A percentile compares a stretch with the other conserved stretches of the same genome.
These are phyloP conservation scores for Orthosia gothica DNA, from an alignment of 2,888 invertebrate genomes.

Conservation along the genomic window DNA sequence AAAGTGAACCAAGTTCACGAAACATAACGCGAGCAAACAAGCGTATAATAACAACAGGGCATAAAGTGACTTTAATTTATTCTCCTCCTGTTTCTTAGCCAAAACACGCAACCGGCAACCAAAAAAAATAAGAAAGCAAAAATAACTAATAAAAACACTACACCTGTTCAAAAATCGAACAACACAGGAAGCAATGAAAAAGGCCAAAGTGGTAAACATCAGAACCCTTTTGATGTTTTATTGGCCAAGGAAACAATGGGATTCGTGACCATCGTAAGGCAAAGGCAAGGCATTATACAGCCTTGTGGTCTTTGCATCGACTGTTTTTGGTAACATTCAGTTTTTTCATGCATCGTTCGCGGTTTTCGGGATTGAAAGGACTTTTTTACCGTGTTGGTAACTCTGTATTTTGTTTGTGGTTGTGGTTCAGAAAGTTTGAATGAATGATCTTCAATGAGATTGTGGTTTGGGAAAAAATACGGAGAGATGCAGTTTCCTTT, in stretches of 20 bases:
- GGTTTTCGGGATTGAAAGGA: conserved; percentile 55
- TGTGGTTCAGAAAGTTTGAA: conserved; percentile 43
- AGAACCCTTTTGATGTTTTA: conserved; percentile 78
- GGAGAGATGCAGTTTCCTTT: conserved; percentile 22
- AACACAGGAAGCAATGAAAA: conserved; percentile 67
- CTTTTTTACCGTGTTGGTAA: conserved; percentile 42
- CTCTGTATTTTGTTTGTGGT: conserved; percentile 26
- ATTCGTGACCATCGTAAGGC: conserved; percentile 74
- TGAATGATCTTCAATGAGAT: conserved; percentile 48
- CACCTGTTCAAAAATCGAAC: conserved; percentile 59
- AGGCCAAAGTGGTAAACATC: conserved; percentile 64
- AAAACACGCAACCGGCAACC: conserved; percentile 22
- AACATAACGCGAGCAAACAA: background rate
- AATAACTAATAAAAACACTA: conserved; percentile 45
- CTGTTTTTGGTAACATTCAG: conserved; percentile 67
- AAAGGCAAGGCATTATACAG: conserved; percentile 70
- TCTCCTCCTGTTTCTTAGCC: conserved; percentile 3
- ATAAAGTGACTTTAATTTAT: background rate
- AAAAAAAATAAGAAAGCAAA: conserved; percentile 20
- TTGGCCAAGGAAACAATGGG: conserved; percentile 78
- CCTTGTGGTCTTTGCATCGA: conserved; percentile 58
- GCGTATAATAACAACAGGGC: background rate
- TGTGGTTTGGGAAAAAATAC: conserved; percentile 49
- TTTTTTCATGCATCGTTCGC: conserved; percentile 54
- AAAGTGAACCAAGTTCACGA: background rate